Evolutionary conservation across 2,113 vertebrate species (phyloP), one percentile per base, ranked within the genome.

Genomic region (Puma concolor): DNA sequence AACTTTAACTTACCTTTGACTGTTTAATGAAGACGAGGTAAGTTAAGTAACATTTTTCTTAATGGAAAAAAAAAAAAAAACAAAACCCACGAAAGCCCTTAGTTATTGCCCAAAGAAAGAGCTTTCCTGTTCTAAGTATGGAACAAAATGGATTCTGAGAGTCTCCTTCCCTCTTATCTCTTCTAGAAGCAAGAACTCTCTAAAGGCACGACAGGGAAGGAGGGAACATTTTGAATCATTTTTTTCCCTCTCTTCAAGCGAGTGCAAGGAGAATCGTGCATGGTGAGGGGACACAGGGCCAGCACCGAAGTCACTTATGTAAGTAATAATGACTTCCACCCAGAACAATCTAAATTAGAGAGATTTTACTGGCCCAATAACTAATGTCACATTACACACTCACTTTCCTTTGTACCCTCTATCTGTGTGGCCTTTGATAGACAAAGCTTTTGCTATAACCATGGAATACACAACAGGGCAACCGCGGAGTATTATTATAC

Each of bases 331-430:
- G 54, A 94, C 33, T 88, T 93, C 12, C 7, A 83, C 10, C 82
- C n/a, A 80, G 60, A 41, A 60, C 23, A 54, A 69, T 50, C 67
- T 74, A 80, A 77, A 84, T 66, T 38, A 77, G 67, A 93, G 89
- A 93, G 27, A 76, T 60, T 74, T 54, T 36, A 41, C 63, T 38
- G 85, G 74, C 31, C 80, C 74, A 94, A 15, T 89, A 97, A 89
- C 82, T 23, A 95, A 84, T 64, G 72, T 19, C 44, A 6, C 16
- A 85, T 31, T 12, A 33, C 38, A 52, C 7, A 33, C 25, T 19
- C 72, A 13, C 36, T 91, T 74, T 76, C n/a, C 38, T 52, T 82
- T 50, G 31, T 54, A 5, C 31, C 90, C 6, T 69, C 38, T 85
- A 31, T 48, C 74, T 64, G 33, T 41, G 10, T 12, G 84, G 69